These are phyloP conservation scores for Illadopsis cleaveri DNA, from an alignment of 2,113 vertebrate species.

Conservation along the genomic window DNA sequence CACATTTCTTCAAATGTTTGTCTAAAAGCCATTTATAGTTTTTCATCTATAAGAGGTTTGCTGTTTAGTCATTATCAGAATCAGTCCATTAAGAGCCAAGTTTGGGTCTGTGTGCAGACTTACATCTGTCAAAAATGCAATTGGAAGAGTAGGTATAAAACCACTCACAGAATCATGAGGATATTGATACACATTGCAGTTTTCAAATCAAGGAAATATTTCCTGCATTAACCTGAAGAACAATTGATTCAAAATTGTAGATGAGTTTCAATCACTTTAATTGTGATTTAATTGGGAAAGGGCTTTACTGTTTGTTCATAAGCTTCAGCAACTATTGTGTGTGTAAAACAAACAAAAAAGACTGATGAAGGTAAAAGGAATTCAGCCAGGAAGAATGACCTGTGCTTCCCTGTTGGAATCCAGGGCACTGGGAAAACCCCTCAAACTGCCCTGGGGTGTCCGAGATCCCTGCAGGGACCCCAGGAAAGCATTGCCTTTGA, in stretches of 20 bases:
- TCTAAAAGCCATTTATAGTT: not conserved
- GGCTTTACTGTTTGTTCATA: not conserved
- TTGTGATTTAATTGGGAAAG: not conserved
- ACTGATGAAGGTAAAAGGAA: not conserved
- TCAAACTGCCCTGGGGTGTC: too few species aligned
- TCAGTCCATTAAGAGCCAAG: not conserved
- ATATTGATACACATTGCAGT: not conserved
- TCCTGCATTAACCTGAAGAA: not conserved
- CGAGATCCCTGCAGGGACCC: too few species aligned
- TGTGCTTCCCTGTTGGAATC: too few species aligned
- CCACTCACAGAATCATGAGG: not conserved
- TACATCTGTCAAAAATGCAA: not conserved
- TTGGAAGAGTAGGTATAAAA: not conserved
- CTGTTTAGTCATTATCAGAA: not conserved
- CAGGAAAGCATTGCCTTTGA: too few species aligned
- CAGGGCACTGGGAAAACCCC: too few species aligned
- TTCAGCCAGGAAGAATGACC: not conserved
- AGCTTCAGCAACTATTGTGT: not conserved
- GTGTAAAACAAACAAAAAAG: not conserved
- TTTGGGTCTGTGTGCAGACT: not conserved
- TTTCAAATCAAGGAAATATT: not conserved
- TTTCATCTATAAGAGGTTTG: not conserved
- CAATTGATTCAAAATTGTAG: not conserved
- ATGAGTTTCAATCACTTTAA: not conserved
- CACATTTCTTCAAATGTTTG: not conserved